These are phyloP conservation scores for Eurytoma adleriae DNA, from an alignment of 2,888 invertebrate species.

Conservation along the genomic window DNA sequence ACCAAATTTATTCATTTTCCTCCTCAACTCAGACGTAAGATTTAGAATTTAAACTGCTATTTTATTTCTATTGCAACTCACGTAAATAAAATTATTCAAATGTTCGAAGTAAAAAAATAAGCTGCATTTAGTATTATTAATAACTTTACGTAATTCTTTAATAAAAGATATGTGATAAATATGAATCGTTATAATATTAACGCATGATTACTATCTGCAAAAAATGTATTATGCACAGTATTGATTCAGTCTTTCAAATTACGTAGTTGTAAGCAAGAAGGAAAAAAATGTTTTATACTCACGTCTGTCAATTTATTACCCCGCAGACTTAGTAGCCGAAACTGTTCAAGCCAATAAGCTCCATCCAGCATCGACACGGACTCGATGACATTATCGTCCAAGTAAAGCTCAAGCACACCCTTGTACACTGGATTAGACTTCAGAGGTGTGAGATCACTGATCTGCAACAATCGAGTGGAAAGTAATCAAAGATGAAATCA, in stretches of 20 bases:
- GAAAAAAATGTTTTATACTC: slow-evolving; percentile 60
- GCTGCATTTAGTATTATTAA: too few relatives aligned
- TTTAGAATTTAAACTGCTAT: too few relatives aligned
- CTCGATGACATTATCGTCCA: slow-evolving; percentile 86
- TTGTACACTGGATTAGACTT: slow-evolving; percentile 83
- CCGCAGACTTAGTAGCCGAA: slow-evolving; percentile 86
- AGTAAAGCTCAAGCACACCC: slow-evolving; percentile 83
- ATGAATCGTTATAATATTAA: too few relatives aligned
- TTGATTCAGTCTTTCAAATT: too few relatives aligned
- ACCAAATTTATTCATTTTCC: slow-evolving; percentile 21
- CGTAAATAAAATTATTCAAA: too few relatives aligned
- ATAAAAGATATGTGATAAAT: too few relatives aligned
- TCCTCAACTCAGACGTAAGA: slow-evolving; percentile 1
- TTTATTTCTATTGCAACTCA: too few relatives aligned
- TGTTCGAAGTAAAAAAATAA: too few relatives aligned
- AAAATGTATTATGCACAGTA: too few relatives aligned
- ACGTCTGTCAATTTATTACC: slow-evolving; percentile 86
- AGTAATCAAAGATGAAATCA: neutral
- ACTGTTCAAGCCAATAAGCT: slow-evolving; percentile 86
- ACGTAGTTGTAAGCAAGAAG: too few relatives aligned
- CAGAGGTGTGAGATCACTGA: slow-evolving; percentile 80
- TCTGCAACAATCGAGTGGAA: slow-evolving; percentile 74
- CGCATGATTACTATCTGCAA: too few relatives aligned
- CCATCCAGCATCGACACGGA: slow-evolving; percentile 84
- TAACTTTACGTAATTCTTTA: too few relatives aligned